phyloP scores from a whole-genome alignment of 2,797 vertebrate genomes.

The Amblyopsis hoosieri region DNA sequence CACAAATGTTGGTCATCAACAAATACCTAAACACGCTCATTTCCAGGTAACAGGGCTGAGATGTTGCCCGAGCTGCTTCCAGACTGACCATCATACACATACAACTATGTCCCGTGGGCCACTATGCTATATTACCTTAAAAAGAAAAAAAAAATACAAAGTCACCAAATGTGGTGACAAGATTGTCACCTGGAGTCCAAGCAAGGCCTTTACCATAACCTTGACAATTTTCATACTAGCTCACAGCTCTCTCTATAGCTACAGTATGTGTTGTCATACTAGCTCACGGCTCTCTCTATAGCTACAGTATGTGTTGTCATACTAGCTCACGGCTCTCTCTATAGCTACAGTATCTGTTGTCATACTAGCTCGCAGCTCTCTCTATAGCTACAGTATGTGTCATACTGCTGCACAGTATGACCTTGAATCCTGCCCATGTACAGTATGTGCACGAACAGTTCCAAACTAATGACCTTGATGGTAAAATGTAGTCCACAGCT shows the following conservation, averaged over 20 bases:
- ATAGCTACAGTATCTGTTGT: too few species aligned
- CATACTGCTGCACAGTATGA: too few species aligned
- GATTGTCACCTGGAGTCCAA: background rate
- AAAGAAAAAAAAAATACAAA: background rate
- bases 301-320: background rate
- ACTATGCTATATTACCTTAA: background rate
- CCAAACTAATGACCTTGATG: constrained; percentile 22
- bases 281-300: too few species aligned
- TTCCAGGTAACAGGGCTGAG: constrained; percentile 10
- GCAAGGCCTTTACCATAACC: background rate
- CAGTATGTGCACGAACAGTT: constrained; percentile 9
- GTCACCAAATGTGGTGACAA: constrained; percentile 2
- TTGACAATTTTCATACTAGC: background rate
- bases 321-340: too few species aligned
- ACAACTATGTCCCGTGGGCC: background rate
- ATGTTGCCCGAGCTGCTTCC: constrained; percentile 2
- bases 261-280: background rate
- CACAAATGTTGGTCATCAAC: background rate
- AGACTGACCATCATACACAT: background rate
- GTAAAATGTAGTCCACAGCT: constrained; percentile 6
- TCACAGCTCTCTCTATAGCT: too few species aligned
- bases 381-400: too few species aligned
- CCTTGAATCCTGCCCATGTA: too few species aligned
- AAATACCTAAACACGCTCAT: background rate
- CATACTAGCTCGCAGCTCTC: background rate